Evolutionary conservation across 2,797 vertebrate species (phyloP).

Genomic region (Melanotaenia nigrans): DNA sequence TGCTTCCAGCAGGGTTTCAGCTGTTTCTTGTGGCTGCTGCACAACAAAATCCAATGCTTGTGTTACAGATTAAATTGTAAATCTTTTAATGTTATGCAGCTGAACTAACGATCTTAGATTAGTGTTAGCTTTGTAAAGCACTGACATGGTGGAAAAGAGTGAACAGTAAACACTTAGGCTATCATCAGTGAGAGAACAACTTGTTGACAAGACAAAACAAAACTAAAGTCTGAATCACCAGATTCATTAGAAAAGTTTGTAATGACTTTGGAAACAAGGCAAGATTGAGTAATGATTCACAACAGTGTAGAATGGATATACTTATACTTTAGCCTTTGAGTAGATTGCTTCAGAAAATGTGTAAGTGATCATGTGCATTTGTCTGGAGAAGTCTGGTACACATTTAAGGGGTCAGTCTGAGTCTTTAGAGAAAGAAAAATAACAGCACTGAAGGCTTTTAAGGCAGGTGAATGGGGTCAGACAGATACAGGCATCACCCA

Average conservation of each 20-base stretch:
- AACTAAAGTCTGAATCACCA: slow-evolving; percentile 11
- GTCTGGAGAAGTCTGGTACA: not conserved
- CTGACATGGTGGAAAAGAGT: not conserved
- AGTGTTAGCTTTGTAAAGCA: not conserved
- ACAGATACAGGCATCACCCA: slow-evolving; percentile 24
- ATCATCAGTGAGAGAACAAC: not conserved
- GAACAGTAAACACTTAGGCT: not conserved
- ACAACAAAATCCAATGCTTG: not conserved
- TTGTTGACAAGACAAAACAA: slow-evolving; percentile 14
- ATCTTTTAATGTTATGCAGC: not conserved
- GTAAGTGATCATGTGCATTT: too few species aligned
- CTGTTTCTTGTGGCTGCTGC: not conserved
- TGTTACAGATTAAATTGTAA: not conserved
- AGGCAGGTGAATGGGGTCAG: slow-evolving; percentile 25
- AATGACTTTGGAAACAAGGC: slow-evolving; percentile 13
- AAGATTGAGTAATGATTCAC: not conserved
- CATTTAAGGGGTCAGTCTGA: not conserved
- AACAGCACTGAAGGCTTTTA: not conserved
- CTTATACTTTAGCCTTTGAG: slow-evolving; percentile 5
- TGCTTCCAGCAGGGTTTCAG: not conserved
- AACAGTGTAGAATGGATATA: not conserved
- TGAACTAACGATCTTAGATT: not conserved
- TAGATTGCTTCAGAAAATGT: not conserved
- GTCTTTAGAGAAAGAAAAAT: not conserved
- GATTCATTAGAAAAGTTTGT: not conserved